phyloP scores from a whole-genome alignment of 1,140 invertebrate genomes.

The Drosophila murphyi region DNA sequence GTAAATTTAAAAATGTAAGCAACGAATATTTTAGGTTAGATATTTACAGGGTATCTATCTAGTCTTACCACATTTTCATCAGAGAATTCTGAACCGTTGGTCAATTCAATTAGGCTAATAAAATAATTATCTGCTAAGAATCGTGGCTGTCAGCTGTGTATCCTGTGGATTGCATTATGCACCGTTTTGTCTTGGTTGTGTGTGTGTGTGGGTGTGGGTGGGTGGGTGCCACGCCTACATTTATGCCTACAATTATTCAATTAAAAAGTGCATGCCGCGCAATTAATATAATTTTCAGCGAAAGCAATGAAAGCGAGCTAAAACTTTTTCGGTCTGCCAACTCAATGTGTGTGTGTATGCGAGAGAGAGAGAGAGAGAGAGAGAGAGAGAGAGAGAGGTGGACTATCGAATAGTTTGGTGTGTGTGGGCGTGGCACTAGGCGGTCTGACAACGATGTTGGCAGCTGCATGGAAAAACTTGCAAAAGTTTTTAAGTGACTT shows the following conservation, averaged over 20 bases:
- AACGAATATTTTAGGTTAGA: no score
- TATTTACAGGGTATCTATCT: no score
- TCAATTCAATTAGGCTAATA: background rate
- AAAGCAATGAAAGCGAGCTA: constrained; percentile 26
- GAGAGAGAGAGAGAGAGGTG: constrained; percentile 3
- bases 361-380: background rate
- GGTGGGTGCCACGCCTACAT: constrained; percentile 34
- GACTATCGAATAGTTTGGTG: background rate
- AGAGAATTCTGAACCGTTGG: no score
- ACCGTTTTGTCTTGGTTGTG: background rate
- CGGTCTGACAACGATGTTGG: constrained; percentile 75
- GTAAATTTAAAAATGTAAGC: no score
- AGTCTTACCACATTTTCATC: no score
- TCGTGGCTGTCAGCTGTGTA: background rate
- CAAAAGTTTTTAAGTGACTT: constrained; percentile 80
- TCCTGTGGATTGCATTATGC: background rate
- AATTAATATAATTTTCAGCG: constrained; percentile 70
- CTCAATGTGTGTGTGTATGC: constrained; percentile 9
- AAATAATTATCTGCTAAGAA: background rate
- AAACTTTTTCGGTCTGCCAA: constrained; percentile 44
- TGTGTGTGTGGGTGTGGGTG: background rate
- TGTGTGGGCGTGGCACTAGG: constrained; percentile 44
- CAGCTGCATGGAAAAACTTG: constrained; percentile 77
- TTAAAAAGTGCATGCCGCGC: constrained; percentile 60
- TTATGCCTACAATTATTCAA: constrained; percentile 62